A percentile compares a stretch with the other conserved stretches of the same genome.
Conservation (phyloP, 2,888 invertebrate species). For the Tanypteryx hageni region DNA sequence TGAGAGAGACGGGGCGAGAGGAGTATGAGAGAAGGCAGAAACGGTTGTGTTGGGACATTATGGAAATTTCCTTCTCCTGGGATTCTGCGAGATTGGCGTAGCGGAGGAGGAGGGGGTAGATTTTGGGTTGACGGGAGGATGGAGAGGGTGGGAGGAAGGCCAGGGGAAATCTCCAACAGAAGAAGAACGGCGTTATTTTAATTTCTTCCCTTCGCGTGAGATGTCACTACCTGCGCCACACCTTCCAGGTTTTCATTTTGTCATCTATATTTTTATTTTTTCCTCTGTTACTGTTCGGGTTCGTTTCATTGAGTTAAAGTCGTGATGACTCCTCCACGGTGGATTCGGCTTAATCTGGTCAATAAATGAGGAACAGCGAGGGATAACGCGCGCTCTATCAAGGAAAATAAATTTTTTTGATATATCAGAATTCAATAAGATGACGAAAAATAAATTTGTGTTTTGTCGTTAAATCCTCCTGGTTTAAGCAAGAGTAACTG, state of each 20-base stretch:
- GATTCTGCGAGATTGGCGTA: constrained; percentile 58
- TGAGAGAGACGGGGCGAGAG: background rate
- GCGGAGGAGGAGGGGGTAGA: background rate
- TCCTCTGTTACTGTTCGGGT: background rate
- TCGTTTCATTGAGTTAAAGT: background rate
- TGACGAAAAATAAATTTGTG: too few relatives aligned
- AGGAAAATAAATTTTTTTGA: too few relatives aligned
- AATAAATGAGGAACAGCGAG: too few relatives aligned
- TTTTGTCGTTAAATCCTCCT: too few relatives aligned
- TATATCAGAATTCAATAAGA: too few relatives aligned
- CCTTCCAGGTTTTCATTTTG: background rate
- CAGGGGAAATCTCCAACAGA: constrained; percentile 25
- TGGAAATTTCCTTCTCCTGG: constrained; percentile 59
- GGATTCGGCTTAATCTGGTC: too few relatives aligned
- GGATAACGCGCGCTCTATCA: too few relatives aligned
- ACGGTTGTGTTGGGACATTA: constrained; percentile 58
- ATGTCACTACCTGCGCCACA: background rate
- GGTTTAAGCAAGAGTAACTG: too few relatives aligned
- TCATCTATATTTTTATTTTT: background rate
- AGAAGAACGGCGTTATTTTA: constrained; percentile 47
- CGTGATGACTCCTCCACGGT: background rate
- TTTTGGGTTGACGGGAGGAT: background rate
- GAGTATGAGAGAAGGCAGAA: constrained; percentile 27
- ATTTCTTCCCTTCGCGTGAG: constrained; percentile 22
- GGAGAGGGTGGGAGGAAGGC: background rate